Evolutionary conservation across 1,140 invertebrate genomes (phyloP).

Genomic region (Heliconius hewitsoni): DNA sequence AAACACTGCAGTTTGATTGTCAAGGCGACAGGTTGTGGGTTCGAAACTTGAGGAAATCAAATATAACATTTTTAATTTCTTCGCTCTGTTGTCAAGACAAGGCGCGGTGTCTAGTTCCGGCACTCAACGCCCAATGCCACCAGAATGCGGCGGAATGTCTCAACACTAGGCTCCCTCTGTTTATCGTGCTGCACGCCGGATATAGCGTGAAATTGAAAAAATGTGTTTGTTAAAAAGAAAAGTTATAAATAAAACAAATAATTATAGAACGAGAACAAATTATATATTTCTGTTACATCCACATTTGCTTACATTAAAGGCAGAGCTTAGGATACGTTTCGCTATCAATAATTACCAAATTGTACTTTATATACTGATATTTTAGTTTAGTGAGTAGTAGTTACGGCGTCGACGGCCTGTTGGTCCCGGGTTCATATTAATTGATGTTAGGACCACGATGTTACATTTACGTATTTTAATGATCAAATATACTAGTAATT

Average conservation of each 20-base stretch:
- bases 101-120: too few relatives aligned
- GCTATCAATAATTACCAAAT: background rate
- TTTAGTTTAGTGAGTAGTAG: background rate
- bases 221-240: too few relatives aligned
- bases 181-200: too few relatives aligned
- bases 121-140: too few relatives aligned
- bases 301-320: slow-evolving; percentile 58
- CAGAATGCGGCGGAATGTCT: too few relatives aligned
- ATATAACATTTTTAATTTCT: too few relatives aligned
- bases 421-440: slow-evolving; percentile 45
- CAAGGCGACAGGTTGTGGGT: too few relatives aligned
- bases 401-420: slow-evolving; percentile 27
- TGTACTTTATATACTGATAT: background rate
- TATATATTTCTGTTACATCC: slow-evolving; percentile 73
- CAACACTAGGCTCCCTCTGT: too few relatives aligned
- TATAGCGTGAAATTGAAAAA: too few relatives aligned
- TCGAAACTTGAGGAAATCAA: too few relatives aligned
- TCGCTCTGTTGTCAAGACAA: too few relatives aligned
- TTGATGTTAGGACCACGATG: slow-evolving; percentile 41
- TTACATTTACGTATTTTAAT: background rate
- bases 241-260: slow-evolving; percentile 51
- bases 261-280: slow-evolving; percentile 76
- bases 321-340: slow-evolving; percentile 32
- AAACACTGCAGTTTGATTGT: too few relatives aligned
- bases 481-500: background rate